Base-by-base conservation (phyloP, 2,113 vertebrate species). In the Dermatemys mawii region DNA sequence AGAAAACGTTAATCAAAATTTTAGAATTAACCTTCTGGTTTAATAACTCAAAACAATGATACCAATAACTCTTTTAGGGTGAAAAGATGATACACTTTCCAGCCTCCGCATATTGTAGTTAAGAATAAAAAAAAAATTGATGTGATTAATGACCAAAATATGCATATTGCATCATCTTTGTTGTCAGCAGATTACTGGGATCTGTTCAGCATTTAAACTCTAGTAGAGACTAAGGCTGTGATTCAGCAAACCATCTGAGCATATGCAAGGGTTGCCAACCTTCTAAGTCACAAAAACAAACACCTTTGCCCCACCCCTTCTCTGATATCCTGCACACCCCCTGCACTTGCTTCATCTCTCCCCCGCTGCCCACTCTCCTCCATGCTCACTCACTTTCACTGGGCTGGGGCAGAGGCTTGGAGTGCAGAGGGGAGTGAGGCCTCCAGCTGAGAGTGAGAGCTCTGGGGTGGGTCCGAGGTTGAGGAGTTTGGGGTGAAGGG, bases 71-170 rank as follows among this genome's bases (percentile, higher is more conserved):
- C 79, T 85, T 91, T 83, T 48, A 60, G 70, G 51, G 19, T 93
- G 87, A 93, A 91, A 93, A 94, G 55, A 90, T 91, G 87, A 95
- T 93, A 63, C 7, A 90, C 54, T 95, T 95, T 91, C 92, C 41
- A 85, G 70, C 38, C 57, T 83, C 22, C 1, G 1, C 85, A 13
- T 3, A 1, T 49, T 55, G 53, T 81, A 80, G 17, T 49, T 84
- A 89, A 67, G 44, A 53, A 50, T 76, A 46, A 86, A 90, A 94
- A 76, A 92, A 50, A 83, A 55, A 95, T 92, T 87, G 81, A 63
- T 24, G 27, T 78, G 57, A 90, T 90, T 90, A 94, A 92, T 94
- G 88, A 90, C 78, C 27, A 41, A 81, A 82, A 54, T 91, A 82
- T 87, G 90, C 53, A 91, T 86, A 91, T 92, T 84, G 79, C 41